These are phyloP conservation scores for Papilio glaucus DNA, from an alignment of 1,140 invertebrate genomes.

Conservation along the genomic window DNA sequence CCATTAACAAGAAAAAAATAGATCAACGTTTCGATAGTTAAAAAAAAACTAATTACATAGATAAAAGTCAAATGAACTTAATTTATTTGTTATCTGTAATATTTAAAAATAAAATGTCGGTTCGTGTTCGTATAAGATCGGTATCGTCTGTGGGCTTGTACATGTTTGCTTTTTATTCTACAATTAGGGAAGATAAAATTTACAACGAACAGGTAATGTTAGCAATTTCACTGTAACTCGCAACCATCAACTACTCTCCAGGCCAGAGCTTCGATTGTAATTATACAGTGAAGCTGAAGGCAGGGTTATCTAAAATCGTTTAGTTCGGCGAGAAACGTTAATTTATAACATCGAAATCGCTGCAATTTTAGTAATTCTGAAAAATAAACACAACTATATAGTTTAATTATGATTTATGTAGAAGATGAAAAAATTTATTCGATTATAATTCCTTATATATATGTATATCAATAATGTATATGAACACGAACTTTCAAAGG, in stretches of 20 bases:
- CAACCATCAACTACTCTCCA: slow-evolving; percentile 22
- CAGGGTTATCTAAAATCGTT: slow-evolving; percentile 35
- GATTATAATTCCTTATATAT: too few relatives aligned
- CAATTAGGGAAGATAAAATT: slow-evolving; percentile 29
- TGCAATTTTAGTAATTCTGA: slow-evolving; percentile 8
- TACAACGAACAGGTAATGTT: slow-evolving; percentile 12
- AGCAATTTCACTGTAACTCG: slow-evolving; percentile 17
- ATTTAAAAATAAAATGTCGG: slow-evolving; percentile 12
- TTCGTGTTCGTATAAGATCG: slow-evolving; percentile 5
- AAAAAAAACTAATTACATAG: slow-evolving; percentile 22
- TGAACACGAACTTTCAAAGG: too few relatives aligned
- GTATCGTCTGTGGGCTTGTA: slow-evolving; percentile 23
- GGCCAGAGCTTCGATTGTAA: slow-evolving; percentile 25
- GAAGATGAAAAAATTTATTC: too few relatives aligned
- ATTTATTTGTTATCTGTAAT: slow-evolving; percentile 34
- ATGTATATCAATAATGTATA: too few relatives aligned
- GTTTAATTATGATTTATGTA: background rate
- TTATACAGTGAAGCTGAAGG: slow-evolving; percentile 27
- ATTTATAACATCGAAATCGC: slow-evolving; percentile 13
- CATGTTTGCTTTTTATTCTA: slow-evolving; percentile 17
- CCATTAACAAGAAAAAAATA: slow-evolving; percentile 25
- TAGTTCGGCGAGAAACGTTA: slow-evolving; percentile 9
- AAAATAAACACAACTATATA: background rate
- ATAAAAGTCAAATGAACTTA: slow-evolving; percentile 28
- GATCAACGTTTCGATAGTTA: slow-evolving; percentile 10